Evolutionary conservation across 2,888 invertebrate species (phyloP), one percentile per base, ranked within the genome.

Genomic region (Ligdia adustata): DNA sequence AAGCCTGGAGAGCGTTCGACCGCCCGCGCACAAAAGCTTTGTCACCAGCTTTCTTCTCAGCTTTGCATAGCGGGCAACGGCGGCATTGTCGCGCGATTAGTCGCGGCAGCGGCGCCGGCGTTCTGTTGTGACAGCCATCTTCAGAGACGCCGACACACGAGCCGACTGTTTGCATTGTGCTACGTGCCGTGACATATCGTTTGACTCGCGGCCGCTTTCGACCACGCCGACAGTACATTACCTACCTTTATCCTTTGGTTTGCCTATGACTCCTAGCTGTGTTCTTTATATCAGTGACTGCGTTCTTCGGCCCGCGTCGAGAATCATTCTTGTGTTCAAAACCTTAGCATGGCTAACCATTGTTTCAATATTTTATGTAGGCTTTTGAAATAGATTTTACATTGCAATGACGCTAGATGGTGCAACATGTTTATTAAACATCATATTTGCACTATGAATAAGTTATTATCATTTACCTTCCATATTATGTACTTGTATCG

Each of bases 151-250:
- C 88, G 85, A 79, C 88, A 84, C 65, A 83, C 73, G 76, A 70
- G 78, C 86, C 86, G 86, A 75, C 81, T 89, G 86, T 89, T 89
- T 89, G 89, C 76, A 81, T 88, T 89, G 86, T 86, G 73, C 79
- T 82, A 83, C 85, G 88, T 84, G 83, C 84, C 79, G 77, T 80
- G 79, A 86, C 86, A 85, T 86, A 85, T 84, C 82, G 84, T 82
- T 79, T 85, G 86, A 77, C 64, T 72, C 41, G 45, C 62, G 67
- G 55, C 70, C 75, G 79, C 77, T 75, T 75, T 67, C 70, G 64
- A 62, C 64, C 64, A 66, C 58, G 59, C 60, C 66, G 56, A 60
- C 46, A 11, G 66, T 63, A 63, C 66, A 63, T 64, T 72, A 75
- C 72, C 81, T 81, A 61, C 64, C n/a, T n/a, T n/a, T n/a, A n/a